These are phyloP conservation scores for Yponomeuta malinellus DNA, from an alignment of 2,888 invertebrate genomes.

Conservation along the genomic window DNA sequence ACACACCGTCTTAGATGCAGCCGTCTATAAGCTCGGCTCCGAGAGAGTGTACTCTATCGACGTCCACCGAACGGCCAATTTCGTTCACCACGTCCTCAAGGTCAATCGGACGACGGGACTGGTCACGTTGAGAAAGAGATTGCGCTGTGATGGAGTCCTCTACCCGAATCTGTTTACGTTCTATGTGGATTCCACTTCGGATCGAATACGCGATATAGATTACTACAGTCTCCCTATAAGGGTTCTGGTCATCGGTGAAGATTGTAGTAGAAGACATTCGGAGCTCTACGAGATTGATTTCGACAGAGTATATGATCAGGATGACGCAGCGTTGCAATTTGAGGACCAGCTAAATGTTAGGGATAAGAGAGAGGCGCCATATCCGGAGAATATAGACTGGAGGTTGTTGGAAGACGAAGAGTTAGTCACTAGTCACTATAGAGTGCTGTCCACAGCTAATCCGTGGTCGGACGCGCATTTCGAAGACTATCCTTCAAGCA, in stretches of 20 bases:
- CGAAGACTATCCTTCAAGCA: constrained; percentile 66
- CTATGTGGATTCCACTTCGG: constrained; percentile 90
- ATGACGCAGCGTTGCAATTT: constrained; percentile 59
- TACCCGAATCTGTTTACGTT: constrained; percentile 91
- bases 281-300: constrained; percentile 77
- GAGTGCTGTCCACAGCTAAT: constrained; percentile 65
- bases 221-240: constrained; percentile 88
- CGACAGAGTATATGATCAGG: constrained; percentile 74
- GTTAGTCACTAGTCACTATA: constrained; percentile 66
- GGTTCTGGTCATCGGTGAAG: constrained; percentile 82
- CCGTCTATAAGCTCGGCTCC: constrained; percentile 86
- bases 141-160: constrained; percentile 87
- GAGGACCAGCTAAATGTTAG: constrained; percentile 53
- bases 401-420: constrained; percentile 64
- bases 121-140: constrained; percentile 81
- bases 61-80: constrained; percentile 86
- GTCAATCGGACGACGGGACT: constrained; percentile 85
- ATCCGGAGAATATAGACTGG: constrained; percentile 58
- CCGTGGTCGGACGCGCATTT: constrained; percentile 72
- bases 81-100: constrained; percentile 85
- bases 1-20: constrained; percentile 84
- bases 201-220: constrained; percentile 84
- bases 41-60: constrained; percentile 87
- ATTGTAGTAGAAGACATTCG: constrained; percentile 79
- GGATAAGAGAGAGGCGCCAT: constrained; percentile 53